These are phyloP conservation scores for Actinemys pallida DNA, from an alignment of 2,113 vertebrate species.

Conservation along the genomic window DNA sequence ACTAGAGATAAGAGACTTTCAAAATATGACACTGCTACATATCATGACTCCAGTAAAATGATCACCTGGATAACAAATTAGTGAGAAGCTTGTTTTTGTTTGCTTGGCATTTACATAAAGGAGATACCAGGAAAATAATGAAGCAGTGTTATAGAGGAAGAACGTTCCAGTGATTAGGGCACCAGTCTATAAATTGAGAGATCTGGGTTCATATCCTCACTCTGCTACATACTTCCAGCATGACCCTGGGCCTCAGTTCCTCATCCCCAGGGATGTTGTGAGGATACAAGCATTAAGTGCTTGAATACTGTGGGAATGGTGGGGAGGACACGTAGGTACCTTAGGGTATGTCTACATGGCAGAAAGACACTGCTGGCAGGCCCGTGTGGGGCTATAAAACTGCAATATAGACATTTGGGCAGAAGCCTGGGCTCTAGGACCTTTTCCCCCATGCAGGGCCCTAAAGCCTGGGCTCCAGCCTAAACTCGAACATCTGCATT, in stretches of 20 bases:
- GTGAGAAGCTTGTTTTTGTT: not conserved
- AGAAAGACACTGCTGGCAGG: not conserved
- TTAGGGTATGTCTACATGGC: not conserved
- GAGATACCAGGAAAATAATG: not conserved
- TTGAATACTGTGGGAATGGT: not conserved
- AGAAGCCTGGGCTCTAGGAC: not conserved
- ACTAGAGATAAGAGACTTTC: not conserved
- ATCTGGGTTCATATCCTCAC: not conserved
- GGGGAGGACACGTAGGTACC: not conserved
- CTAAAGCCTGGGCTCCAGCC: too few relatives aligned
- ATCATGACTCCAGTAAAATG: not conserved
- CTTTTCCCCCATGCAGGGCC: not conserved
- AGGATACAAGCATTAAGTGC: not conserved
- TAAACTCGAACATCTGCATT: not conserved
- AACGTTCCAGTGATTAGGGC: not conserved
- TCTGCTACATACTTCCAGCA: not conserved
- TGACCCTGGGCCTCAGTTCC: slow-evolving; percentile 30
- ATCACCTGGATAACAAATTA: not conserved
- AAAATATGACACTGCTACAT: not conserved
- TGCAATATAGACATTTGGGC: not conserved
- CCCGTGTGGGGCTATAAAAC: not conserved
- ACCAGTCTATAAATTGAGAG: not conserved
- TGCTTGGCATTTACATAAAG: not conserved
- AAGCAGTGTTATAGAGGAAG: not conserved
- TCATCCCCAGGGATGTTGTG: not conserved